Evolutionary conservation across 2,888 invertebrate genomes (phyloP), one percentile per base, ranked within the genome.

Genomic region (Cephus pygmeus): DNA sequence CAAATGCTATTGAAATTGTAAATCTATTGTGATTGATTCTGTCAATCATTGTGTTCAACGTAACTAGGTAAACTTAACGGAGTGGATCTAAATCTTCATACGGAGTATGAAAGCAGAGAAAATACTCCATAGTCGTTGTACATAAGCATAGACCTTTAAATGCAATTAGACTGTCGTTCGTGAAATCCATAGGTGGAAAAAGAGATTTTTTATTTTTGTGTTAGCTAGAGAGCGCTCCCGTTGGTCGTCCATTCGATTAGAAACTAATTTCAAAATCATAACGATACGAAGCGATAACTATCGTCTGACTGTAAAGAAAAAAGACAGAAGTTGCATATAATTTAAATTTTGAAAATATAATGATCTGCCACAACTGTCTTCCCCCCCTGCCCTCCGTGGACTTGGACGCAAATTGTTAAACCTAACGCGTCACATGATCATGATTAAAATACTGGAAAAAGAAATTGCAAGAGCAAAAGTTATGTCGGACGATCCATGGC

Each of bases 11-110:
- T 83, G 83, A 83, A 83, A 85, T 85, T 83, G 82, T 82, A 81
- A 84, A 80, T 86, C 83, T 85, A 86, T 88, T 84, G 88, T 89
- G 86, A 88, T 88, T 83, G 83, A 86, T 82, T 80, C 79, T 86
- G 81, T 87, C 83, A 86, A 87, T 88, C 86, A 89, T 88, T 89
- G 90, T 89, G 90, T 90, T 90, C 90, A 90, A 87, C 83, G 76
- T 87, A 85, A 84, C 81, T 87, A 86, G 85, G 85, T 84, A 85
- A 34, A 34, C 34, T 73, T 34, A 34, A 30, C 34, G 35, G 74
- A 73, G 74, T 73, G 11, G 35, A 34, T 33, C n/a, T 23, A 34
- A 73, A 30, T 73, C 35, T 73, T 73, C 74, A 34, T 34, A 34
- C 33, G 35, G 12, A 23, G 34, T 34, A 73, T 30, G 34, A 23